Base-by-base conservation (phyloP, 2,797 vertebrate species). In the Eutrigla gurnardus region DNA sequence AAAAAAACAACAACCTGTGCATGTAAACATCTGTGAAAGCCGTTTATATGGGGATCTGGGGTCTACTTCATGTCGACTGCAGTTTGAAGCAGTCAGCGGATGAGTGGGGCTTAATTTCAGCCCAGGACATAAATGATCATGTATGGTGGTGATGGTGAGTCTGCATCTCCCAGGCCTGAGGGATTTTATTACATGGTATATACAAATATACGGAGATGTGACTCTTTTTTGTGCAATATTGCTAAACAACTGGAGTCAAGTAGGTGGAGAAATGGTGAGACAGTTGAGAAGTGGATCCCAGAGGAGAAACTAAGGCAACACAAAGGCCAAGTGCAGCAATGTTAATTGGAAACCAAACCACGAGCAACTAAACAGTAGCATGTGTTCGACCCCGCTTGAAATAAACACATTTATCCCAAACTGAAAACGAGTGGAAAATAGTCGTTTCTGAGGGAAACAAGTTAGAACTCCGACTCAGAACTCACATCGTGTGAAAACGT, bases 21-120 rank as follows among this genome's bases (percentile, higher is more conserved):
- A 68, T 49, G 59, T 67, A 67, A 80, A 78, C 77, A 70, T 82
- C 58, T 72, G 66, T 71, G 63, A 83, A 75, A 71, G 78, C 80
- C 53, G 45, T 67, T 75, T 65, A 63, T 55, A 65, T 36, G 40
- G 37, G 68, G 72, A 63, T 78, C 72, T 57, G 15, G 69, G 67
- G 81, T 82, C 81, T 73, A 60, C 47, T 70, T 43, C 43, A 69
- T 64, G 60, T 45, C 49, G 59, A 50, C 6, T 57, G 60, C 55
- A 60, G 40, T 70, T 77, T 32, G 66, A 36, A 70, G 73, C 47
- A 39, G 63, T 37, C 14, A 62, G 58, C 11, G 9, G 50, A 63
- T 58, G 76, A 73, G 50, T 53, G 57, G 57, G 62, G 63, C 54
- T 69, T 74, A 42, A 75, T 66, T 75, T 65, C 45, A 70, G 59